Evolutionary conservation across 2,113 vertebrate species (phyloP), one percentile per base, ranked within the genome.

Genomic region (Copsychus sechellarum): DNA sequence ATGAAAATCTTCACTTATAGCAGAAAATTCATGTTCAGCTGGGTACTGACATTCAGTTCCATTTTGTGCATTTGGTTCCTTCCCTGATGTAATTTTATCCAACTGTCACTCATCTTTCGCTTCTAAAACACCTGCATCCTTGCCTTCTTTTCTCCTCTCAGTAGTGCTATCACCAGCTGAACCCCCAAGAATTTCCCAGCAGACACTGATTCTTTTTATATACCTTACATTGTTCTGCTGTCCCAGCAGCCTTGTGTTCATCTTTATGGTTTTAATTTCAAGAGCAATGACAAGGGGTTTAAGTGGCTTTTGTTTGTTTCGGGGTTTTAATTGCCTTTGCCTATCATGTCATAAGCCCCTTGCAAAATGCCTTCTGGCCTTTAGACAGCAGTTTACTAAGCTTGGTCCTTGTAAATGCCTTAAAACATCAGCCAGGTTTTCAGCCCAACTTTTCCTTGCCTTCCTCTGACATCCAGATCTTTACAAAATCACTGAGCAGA

Each of bases 281-380:
- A 0, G 14, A 81, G n/a, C 0, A 1, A 57, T 61, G 31, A 54
- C 9, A 14, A 5, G 9, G 25, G 8, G 53, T 76, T 81, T 70
- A 60, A 81, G 8, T 4, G 1, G 9, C 25, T 58, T 66, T 50
- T 58, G 20, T 28, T 54, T 47, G 21, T 29, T 56, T 62, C 3
- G 9, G 13, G 1, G 7, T 76, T 79, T 74, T 33, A 67, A 64
- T 65, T 50, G 45, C 31, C 45, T 57, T 71, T 81, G 47, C 38
- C 10, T 80, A 14, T 64, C 36, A 15, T 0, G 1, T 77, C 62
- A n/a, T 6, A 2, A 13, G 9, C 33, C 66, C 33, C 17, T 33
- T 20, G 47, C 34, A 78, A 88, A 94, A 84, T 47, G 51, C 26
- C 65, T 81, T 66, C 78, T 47, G 33, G 70, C 26, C 6, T 47